These are phyloP conservation scores for Proteles cristata DNA, from an alignment of 2,113 vertebrate genomes.

Conservation along the genomic window DNA sequence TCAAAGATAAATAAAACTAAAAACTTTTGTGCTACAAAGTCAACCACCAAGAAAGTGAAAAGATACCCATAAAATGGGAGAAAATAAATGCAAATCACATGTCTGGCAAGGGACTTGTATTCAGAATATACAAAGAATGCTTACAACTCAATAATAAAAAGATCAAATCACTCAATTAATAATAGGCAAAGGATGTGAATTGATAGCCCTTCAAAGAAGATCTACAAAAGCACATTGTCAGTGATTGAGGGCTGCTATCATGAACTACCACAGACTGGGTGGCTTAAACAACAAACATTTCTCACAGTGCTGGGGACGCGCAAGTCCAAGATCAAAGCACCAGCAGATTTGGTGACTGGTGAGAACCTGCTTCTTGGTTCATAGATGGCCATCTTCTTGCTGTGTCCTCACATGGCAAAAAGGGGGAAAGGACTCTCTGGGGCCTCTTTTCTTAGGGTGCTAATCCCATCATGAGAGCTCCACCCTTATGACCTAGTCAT, in stretches of 20 bases:
- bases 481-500: not conserved
- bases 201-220: not conserved
- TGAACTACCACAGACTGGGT: not conserved
- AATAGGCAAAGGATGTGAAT: not conserved
- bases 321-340: not conserved
- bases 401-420: not conserved
- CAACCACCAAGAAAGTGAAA: conserved; percentile 28
- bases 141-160: conserved; percentile 34
- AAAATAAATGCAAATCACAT: conserved; percentile 16
- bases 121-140: not conserved
- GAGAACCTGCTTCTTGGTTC: not conserved
- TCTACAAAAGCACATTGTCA: not conserved
- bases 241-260: not conserved
- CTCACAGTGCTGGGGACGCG: not conserved
- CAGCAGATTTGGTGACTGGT: not conserved
- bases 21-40: not conserved
- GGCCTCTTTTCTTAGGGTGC: not conserved
- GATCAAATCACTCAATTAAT: not conserved
- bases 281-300: not conserved
- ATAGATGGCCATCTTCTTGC: not conserved
- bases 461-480: not conserved
- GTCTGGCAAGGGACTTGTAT: not conserved
- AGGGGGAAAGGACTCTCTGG: not conserved
- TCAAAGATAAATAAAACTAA: not conserved
- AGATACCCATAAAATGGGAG: not conserved